Evolutionary conservation across 1,140 invertebrate genomes (phyloP).

Genomic region (Dendroctonus ponderosae): DNA sequence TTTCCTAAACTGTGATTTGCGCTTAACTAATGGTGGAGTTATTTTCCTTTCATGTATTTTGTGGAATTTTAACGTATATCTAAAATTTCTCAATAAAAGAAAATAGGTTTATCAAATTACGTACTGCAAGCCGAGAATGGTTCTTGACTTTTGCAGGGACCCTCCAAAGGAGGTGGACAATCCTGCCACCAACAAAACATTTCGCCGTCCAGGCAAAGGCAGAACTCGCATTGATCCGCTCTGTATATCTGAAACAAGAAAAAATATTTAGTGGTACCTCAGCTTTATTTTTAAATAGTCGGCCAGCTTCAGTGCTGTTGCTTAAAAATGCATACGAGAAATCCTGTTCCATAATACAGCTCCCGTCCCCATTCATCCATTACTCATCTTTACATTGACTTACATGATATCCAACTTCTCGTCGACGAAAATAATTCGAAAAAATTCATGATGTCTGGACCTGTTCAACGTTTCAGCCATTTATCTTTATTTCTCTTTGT

Average conservation of each 20-base stretch:
- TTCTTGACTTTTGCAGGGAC: slow-evolving; percentile 47
- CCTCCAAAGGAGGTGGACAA: slow-evolving; percentile 53
- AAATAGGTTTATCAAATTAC: slow-evolving; percentile 12
- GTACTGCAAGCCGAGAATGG: slow-evolving; percentile 50
- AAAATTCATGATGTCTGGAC: slow-evolving; percentile 23
- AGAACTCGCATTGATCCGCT: slow-evolving; percentile 64
- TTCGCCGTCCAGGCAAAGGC: slow-evolving; percentile 68
- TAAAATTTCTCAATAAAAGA: not conserved
- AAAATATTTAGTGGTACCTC: not conserved
- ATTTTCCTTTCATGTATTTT: not conserved
- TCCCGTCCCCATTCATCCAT: not conserved
- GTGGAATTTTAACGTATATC: not conserved
- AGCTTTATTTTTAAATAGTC: no score
- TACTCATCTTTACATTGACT: slow-evolving; percentile 18
- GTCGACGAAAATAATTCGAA: not conserved
- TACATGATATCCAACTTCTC: slow-evolving; percentile 17
- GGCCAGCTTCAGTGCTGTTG: not conserved
- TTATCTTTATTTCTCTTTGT: slow-evolving; percentile 27
- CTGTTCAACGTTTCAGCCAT: slow-evolving; percentile 11
- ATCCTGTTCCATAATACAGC: not conserved
- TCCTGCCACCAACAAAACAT: slow-evolving; percentile 75
- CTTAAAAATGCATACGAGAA: not conserved
- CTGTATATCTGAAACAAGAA: slow-evolving; percentile 54
- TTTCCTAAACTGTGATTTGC: no score
- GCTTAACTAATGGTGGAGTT: not conserved